phyloP scores from a whole-genome alignment of 2,888 invertebrate species.

The Spatulosminthurus flaviceps region DNA sequence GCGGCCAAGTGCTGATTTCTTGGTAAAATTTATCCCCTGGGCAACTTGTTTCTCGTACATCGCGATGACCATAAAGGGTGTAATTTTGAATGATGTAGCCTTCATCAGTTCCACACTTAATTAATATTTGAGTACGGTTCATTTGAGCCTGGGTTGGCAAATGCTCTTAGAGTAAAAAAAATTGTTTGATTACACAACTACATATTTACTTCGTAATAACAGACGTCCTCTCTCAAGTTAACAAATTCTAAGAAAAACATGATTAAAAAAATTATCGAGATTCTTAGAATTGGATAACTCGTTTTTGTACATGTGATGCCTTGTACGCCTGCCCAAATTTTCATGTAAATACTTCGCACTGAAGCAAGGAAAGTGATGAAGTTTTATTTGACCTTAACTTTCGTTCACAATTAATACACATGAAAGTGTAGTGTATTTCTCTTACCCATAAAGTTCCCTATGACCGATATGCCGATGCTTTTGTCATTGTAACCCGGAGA shows the following conservation, averaged over 20 bases:
- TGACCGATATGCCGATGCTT: slow-evolving; percentile 77
- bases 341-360: too few relatives aligned
- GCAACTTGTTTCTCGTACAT: slow-evolving; percentile 75
- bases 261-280: too few relatives aligned
- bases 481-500: slow-evolving; percentile 74
- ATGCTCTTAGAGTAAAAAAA: slow-evolving; percentile 67
- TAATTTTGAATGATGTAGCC: slow-evolving; percentile 73
- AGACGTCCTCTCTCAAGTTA: too few relatives aligned
- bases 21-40: slow-evolving; percentile 73
- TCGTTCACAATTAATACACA: too few relatives aligned
- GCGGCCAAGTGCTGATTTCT: slow-evolving; percentile 74
- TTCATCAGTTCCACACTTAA: slow-evolving; percentile 72
- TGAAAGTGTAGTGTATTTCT: too few relatives aligned
- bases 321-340: too few relatives aligned
- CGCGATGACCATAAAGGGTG: slow-evolving; percentile 74
- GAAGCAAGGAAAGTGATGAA: too few relatives aligned
- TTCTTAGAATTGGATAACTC: too few relatives aligned
- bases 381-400: too few relatives aligned
- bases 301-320: too few relatives aligned
- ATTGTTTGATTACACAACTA: background rate
- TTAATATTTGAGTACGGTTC: slow-evolving; percentile 71
- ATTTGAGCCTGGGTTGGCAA: slow-evolving; percentile 73
- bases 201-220: too few relatives aligned
- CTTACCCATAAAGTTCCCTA: slow-evolving; percentile 79
- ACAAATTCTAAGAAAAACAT: too few relatives aligned